phyloP scores from a whole-genome alignment of 2,113 vertebrate species.

The Rhinolophus sinicus region DNA sequence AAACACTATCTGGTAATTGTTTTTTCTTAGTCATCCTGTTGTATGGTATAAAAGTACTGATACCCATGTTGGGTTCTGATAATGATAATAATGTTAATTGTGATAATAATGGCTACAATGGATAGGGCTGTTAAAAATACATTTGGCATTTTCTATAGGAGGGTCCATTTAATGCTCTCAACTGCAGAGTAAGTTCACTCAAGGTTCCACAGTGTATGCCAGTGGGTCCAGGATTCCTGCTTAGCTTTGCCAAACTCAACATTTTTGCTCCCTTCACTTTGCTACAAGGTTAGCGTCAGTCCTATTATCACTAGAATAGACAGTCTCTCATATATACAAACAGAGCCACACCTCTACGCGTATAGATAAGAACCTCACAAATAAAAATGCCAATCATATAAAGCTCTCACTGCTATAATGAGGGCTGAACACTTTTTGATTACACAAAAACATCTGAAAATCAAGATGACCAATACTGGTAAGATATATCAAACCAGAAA shows the following conservation, averaged over 20 bases:
- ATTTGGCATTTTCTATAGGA: not conserved
- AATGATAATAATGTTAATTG: not conserved
- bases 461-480: not conserved
- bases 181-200: not conserved
- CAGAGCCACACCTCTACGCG: rapidly evolving
- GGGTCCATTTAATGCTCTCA: not conserved
- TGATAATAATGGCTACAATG: not conserved
- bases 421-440: not conserved
- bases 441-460: not conserved
- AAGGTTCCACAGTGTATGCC: not conserved
- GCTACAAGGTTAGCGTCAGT: not conserved
- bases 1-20: not conserved
- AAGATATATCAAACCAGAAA: not conserved
- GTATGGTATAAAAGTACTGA: not conserved
- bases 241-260: not conserved
- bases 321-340: not conserved
- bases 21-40: not conserved
- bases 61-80: not conserved
- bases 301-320: not conserved
- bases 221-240: not conserved
- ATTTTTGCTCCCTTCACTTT: not conserved
- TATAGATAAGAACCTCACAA: not conserved
- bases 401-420: not conserved
- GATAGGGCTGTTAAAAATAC: not conserved
- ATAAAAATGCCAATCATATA: not conserved